Evolutionary conservation across 1,140 invertebrate species (phyloP).

Genomic region (Phortica variegata): DNA sequence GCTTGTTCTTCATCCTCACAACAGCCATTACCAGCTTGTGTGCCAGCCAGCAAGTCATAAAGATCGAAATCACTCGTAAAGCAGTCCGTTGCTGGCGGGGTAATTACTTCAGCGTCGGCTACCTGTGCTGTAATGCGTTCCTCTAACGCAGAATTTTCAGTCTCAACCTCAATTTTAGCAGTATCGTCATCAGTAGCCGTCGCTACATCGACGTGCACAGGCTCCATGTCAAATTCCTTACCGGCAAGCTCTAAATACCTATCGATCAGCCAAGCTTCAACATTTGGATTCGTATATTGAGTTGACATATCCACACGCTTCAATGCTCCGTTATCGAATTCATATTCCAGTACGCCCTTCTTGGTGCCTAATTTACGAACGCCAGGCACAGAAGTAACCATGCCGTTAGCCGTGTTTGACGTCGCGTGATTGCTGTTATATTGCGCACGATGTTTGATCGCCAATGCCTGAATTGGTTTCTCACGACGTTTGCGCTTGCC

Average conservation of each 20-base stretch:
- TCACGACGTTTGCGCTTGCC: constrained; percentile 24
- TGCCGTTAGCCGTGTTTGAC: too few species aligned
- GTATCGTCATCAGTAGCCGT: too few species aligned
- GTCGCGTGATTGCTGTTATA: constrained; percentile 12
- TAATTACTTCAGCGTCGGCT: constrained; percentile 7
- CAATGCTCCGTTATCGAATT: constrained; percentile 36
- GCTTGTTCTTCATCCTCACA: constrained; percentile 32
- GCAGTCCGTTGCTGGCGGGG: constrained; percentile 44
- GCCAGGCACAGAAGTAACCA: constrained; percentile 13
- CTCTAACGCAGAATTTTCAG: not conserved
- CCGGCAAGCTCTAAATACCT: constrained; percentile 36
- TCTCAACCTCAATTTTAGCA: too few species aligned
- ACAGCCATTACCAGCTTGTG: constrained; percentile 22
- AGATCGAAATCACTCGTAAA: constrained; percentile 51
- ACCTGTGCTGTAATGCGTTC: too few species aligned
- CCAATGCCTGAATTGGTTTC: not conserved
- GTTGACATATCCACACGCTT: constrained; percentile 30
- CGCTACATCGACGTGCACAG: constrained; percentile 6
- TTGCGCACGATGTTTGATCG: not conserved
- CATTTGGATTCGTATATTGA: constrained; percentile 30
- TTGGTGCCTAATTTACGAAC: constrained; percentile 45
- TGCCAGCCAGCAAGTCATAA: constrained; percentile 33
- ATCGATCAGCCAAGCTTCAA: constrained; percentile 41
- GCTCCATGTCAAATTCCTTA: constrained; percentile 29
- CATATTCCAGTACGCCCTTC: constrained; percentile 46